Evolutionary conservation across 2,797 vertebrate species (phyloP).

Genomic region (Periophthalmus magnuspinnatus): DNA sequence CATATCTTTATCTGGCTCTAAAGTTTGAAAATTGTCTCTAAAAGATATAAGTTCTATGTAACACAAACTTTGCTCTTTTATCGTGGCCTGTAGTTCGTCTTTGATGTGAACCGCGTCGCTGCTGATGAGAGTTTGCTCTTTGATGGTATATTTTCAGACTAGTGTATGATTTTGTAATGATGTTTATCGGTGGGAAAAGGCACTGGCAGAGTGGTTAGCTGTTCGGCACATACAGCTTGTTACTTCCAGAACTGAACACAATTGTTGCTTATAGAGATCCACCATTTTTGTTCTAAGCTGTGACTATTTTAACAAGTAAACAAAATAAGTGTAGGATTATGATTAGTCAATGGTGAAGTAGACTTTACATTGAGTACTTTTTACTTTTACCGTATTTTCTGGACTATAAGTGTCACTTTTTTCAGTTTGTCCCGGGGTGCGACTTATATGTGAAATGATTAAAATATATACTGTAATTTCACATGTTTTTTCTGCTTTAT

Average conservation of each 20-base stretch:
- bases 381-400: no score
- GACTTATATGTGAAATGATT: no score
- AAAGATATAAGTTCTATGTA: background rate
- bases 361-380: no score
- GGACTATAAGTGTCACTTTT: no score
- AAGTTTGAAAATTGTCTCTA: background rate
- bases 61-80: background rate
- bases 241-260: no score
- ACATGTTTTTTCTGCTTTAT: no score
- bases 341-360: no score
- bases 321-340: background rate
- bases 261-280: no score
- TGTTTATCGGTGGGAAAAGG: background rate
- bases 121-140: background rate
- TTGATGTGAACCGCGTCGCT: background rate
- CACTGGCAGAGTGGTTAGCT: background rate
- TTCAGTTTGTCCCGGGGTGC: no score
- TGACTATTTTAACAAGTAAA: background rate
- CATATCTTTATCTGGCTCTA: background rate
- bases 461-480: no score
- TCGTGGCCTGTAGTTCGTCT: no score
- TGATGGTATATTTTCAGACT: conserved; percentile 3
- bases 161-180: background rate
- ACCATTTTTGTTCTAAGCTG: no score
- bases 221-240: background rate